phyloP scores from a whole-genome alignment of 2,888 invertebrate genomes.

The Eulithis prunata region DNA sequence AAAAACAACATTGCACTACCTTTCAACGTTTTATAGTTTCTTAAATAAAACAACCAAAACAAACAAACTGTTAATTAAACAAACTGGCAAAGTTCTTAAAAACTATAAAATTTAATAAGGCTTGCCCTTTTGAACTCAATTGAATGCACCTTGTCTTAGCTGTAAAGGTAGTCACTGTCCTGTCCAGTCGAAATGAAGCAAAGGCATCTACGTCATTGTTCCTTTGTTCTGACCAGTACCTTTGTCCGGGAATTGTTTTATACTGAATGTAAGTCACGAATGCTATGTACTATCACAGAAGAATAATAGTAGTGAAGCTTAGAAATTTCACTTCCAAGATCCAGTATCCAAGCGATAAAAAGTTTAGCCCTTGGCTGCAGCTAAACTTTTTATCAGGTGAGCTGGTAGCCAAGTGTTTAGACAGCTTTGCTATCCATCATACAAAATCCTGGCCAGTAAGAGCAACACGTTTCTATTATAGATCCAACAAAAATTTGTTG shows the following conservation, averaged over 20 bases:
- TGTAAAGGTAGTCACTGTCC: conserved; percentile 58
- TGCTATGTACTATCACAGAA: conserved; percentile 61
- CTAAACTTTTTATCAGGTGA: no score
- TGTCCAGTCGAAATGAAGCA: conserved; percentile 78
- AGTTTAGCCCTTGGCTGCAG: no score
- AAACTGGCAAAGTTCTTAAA: background rate
- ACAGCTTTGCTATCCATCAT: no score
- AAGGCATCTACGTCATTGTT: conserved; percentile 77
- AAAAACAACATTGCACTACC: no score
- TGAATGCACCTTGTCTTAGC: conserved; percentile 33
- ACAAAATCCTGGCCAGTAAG: no score
- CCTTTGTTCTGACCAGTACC: conserved; percentile 81
- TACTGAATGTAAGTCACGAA: conserved; percentile 84
- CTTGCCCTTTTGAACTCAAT: conserved; percentile 19
- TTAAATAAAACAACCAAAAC: no score
- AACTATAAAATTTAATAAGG: background rate
- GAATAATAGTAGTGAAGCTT: conserved; percentile 1
- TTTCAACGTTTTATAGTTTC: no score
- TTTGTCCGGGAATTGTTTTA: conserved; percentile 83
- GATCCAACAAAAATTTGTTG: no score
- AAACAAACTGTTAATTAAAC: no score
- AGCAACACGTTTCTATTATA: no score
- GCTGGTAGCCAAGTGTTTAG: no score
- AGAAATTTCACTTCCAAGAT: conserved; percentile 10
- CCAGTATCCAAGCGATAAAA: no score